Evolutionary conservation across 1,140 invertebrate species (phyloP), one percentile per base, ranked within the genome.

Genomic region (Pseudomyrmex concolor): DNA sequence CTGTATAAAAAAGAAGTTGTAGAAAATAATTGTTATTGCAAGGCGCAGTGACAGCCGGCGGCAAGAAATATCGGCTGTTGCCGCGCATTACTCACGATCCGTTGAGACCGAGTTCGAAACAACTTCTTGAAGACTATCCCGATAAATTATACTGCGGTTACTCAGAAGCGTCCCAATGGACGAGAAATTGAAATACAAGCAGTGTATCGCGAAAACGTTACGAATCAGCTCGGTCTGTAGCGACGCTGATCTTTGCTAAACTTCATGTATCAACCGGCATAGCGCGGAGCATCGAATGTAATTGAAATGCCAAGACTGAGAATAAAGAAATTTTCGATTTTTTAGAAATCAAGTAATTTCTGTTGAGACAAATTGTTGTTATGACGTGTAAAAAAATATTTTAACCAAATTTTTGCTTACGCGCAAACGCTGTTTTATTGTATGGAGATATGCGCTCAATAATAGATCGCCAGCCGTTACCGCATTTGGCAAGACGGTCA

Each of bases 21-120:
- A 63, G 67, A 74, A 82, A 82, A 82, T 82, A 82, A 82, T 82
- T 60, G 70, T 82, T 82, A 82, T 60, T 55, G 70, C 78, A 57
- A 73, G 51, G 48, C n/a, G 70, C 54, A 55, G 13, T 48, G 77
- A 82, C 55, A 72, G 77, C 64, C 70, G 59, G 22, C 25, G 70
- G 78, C 19, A 78, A 83, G 81, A 83, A 77, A 83, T 83, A 83
- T 78, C 63, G 63, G 72, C 17, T 66, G 22, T 63, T 63, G 25
- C 43, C 60, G 70, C 57, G 51, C 78, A 82, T 82, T 82, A 82
- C 71, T 82, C 78, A 82, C 78, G 78, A 64, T 62, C 78, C 59
- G 78, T 19, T 45, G 78, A 82, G 78, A 82, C 78, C 78, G 78
- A 62, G 59, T 72, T 82, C 70, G 76, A 80, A 80, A 80, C 76